A percentile compares a stretch with the other conserved stretches of the same genome.
Conservation (phyloP, 2,888 invertebrate species). For the Drosophila nr. fundita region DNA sequence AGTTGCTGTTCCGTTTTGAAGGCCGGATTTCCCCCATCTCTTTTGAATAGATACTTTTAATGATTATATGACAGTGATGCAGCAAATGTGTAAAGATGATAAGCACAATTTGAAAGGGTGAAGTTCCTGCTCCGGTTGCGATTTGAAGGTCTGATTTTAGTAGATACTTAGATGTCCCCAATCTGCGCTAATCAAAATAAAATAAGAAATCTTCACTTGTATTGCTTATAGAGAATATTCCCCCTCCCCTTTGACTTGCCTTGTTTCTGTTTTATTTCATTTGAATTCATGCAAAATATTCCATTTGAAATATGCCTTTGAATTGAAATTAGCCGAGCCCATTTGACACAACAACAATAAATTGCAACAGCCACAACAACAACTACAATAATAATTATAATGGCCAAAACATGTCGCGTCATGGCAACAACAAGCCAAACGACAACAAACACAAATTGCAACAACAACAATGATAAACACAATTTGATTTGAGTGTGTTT, state of each 20-base stretch:
- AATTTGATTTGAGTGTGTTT: slow-evolving; percentile 43
- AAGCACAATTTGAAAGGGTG: background rate
- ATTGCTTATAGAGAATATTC: background rate
- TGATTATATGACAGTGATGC: background rate
- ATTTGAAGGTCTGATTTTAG: background rate
- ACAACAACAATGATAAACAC: slow-evolving; percentile 20
- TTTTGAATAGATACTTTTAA: background rate
- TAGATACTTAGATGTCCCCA: background rate
- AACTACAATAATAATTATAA: slow-evolving; percentile 51
- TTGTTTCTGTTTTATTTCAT: background rate
- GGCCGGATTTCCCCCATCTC: background rate
- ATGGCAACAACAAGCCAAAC: slow-evolving; percentile 39
- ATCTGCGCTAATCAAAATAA: background rate
- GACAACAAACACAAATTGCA: slow-evolving; percentile 33
- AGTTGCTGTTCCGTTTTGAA: background rate
- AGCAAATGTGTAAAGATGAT: background rate
- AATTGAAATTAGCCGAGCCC: slow-evolving; percentile 19
- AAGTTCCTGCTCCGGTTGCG: background rate
- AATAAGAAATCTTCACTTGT: background rate
- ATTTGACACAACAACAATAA: slow-evolving; percentile 32
- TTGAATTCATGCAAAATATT: background rate
- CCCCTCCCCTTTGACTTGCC: background rate
- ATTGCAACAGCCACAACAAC: slow-evolving; percentile 30
- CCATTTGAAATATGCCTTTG: background rate
- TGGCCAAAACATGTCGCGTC: slow-evolving; percentile 72